phyloP scores from a whole-genome alignment of 2,113 vertebrate genomes.

The Sardina pilchardus region DNA sequence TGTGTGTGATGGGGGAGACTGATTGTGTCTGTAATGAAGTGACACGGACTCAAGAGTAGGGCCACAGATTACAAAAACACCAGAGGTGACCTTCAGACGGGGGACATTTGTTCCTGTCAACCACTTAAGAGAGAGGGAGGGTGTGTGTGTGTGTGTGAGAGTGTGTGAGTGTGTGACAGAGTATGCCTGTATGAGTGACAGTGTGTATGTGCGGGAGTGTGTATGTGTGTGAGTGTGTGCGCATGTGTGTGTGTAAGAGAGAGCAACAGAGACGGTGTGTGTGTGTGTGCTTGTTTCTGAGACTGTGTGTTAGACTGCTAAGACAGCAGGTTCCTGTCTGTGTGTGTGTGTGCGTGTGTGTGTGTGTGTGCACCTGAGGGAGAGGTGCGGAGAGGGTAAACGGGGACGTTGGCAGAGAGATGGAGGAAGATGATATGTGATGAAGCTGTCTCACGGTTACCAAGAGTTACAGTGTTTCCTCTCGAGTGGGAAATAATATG shows the following conservation, averaged over 20 bases:
- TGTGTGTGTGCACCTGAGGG: background rate
- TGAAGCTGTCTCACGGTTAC: background rate
- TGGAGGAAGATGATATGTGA: background rate
- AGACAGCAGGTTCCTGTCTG: background rate
- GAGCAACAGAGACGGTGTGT: background rate
- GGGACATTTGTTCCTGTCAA: background rate
- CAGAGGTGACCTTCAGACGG: background rate
- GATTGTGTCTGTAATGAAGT: constrained; percentile 7
- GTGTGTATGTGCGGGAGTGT: background rate
- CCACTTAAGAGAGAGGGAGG: background rate
- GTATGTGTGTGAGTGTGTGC: background rate
- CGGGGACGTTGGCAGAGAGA: background rate
- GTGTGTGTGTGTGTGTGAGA: constrained; percentile 19
- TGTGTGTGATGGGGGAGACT: background rate
- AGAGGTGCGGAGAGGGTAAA: background rate
- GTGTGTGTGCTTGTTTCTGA: background rate
- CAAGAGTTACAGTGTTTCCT: background rate
- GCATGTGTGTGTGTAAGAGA: background rate
- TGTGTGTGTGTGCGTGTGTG: background rate
- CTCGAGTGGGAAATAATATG: background rate
- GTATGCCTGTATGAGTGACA: too few relatives aligned
- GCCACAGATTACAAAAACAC: background rate
- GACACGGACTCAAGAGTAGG: background rate
- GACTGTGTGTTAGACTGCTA: background rate
- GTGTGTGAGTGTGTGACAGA: background rate